Evolutionary conservation across 1,140 invertebrate genomes (phyloP).

Genomic region (Drosophila lini): DNA sequence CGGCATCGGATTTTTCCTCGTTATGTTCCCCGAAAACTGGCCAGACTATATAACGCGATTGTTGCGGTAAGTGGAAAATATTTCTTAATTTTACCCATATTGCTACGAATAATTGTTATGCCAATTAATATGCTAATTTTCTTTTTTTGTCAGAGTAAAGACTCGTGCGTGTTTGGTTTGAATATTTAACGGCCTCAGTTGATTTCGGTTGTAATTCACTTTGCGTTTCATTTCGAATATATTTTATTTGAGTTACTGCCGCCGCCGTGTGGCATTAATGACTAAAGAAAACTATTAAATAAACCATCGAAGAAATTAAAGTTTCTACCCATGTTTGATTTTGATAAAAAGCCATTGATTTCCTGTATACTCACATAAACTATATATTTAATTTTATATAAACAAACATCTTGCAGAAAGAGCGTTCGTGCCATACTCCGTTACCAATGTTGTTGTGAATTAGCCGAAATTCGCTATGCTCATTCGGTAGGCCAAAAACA

Average conservation of each 20-base stretch:
- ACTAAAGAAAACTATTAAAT: slow-evolving; percentile 43
- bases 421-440: slow-evolving; percentile 84
- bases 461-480: slow-evolving; percentile 84
- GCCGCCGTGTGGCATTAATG: slow-evolving; percentile 32
- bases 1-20: slow-evolving; percentile 95
- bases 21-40: slow-evolving; percentile 98
- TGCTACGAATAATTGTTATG: slow-evolving; percentile 56
- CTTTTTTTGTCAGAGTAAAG: slow-evolving; percentile 66
- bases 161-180: slow-evolving; percentile 69
- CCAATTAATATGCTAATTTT: slow-evolving; percentile 75
- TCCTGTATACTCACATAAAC: slow-evolving; percentile 66
- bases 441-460: slow-evolving; percentile 85
- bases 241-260: slow-evolving; percentile 34
- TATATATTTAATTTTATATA: slow-evolving; percentile 79
- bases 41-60: slow-evolving; percentile 95
- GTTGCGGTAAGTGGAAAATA: slow-evolving; percentile 88
- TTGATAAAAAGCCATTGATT: slow-evolving; percentile 42
- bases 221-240: slow-evolving; percentile 16
- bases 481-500: slow-evolving; percentile 84
- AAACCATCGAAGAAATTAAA: slow-evolving; percentile 42
- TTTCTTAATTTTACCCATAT: slow-evolving; percentile 56
- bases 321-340: slow-evolving; percentile 41
- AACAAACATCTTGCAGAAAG: slow-evolving; percentile 84
- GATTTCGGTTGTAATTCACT: slow-evolving; percentile 37
- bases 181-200: slow-evolving; percentile 44